Evolutionary conservation across 2,113 vertebrate species (phyloP), one percentile per base, ranked within the genome.

Genomic region (Forbesichthys papilliferus): DNA sequence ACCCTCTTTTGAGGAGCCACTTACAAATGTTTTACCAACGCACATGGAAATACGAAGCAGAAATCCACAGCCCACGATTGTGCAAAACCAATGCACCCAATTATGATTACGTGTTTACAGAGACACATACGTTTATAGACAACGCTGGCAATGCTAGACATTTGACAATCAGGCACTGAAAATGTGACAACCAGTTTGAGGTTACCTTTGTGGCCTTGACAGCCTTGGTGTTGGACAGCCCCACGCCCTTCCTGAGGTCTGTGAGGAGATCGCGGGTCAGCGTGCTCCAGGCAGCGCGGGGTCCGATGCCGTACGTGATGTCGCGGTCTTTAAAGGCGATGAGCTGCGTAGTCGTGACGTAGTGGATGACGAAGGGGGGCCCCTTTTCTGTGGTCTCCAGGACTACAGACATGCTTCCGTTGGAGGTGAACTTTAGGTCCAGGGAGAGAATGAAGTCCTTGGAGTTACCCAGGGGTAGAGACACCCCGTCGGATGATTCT

Each of bases 141-240:
- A 27, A 27, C 27, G 27, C 27, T 27, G 27, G 27, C 27, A 27
- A 27, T 27, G 27, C 27, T 27, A 27, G 27, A 27, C 2, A 27
- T 27, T 27, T 27, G 27, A 27, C 27, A 27, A 27, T 27, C 27
- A 27, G 27, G 27, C 27, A 27, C 27, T 3, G 27, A 27, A 27
- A 27, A 27, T 27, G 2, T 18, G n/a, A 48, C n/a, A 20, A 27
- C 61, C 9, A 12, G 14, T n/a, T 3, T 5, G 20, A 10, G n/a
- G 46, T 11, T 33, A 69, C 90, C 90, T 95, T 98, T 46, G 98
- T 99, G 42, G 95, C 95, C 80, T 94, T 96, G 10, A 99, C 98
- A 0, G 96, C 98, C 88, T 99, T 99, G 0, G 98, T 99, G 92
- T 95, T 97, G 9, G 98, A 99, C 78, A 99, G 93, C 0, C 98